These are phyloP conservation scores for Porites cylindrica DNA, from an alignment of 92 coral and sea anemone species.

Conservation along the genomic window DNA sequence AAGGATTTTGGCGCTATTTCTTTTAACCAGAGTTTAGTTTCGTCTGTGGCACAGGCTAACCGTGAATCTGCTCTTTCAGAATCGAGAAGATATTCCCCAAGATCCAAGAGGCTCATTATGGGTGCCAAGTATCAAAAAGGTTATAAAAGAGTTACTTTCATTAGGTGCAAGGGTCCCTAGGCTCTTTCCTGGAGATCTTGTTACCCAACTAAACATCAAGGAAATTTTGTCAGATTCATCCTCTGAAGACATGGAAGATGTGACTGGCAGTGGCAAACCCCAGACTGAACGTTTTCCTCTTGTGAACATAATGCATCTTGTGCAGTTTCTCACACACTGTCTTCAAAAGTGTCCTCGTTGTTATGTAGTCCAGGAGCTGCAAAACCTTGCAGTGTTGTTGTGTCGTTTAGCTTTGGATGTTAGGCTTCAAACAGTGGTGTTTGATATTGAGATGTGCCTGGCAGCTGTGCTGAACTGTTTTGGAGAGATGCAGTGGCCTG, in stretches of 20 bases:
- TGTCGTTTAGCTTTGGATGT: constrained; percentile 85
- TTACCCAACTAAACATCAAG: constrained; percentile 10
- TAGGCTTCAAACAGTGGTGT: constrained; percentile 74
- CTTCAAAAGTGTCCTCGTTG: constrained; percentile 71
- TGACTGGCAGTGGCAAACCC: constrained; percentile 2
- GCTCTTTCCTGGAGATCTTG: constrained; percentile 61
- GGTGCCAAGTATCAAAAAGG: constrained; percentile 79
- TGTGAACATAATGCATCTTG: constrained; percentile 71
- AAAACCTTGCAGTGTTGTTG: constrained; percentile 62
- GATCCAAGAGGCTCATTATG: constrained; percentile 77
- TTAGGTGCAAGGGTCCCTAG: constrained; percentile 78
- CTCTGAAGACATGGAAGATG: constrained; percentile 25
- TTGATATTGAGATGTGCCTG: constrained; percentile 89
- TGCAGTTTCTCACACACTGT: constrained; percentile 84
- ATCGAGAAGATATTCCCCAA: constrained; percentile 51
- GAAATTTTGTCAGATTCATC: constrained; percentile 25
- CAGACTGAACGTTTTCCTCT: constrained; percentile 64
- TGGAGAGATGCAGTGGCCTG: constrained; percentile 83
- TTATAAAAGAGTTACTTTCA: constrained; percentile 61
- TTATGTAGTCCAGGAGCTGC: constrained; percentile 68
- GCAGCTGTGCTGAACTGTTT: constrained; percentile 78
- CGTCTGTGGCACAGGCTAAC: background rate
- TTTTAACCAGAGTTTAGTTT: no score
- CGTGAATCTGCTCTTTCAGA: constrained; percentile 45
- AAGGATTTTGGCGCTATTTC: no score